Conservation (phyloP, 2,797 vertebrate species). For the Falco berigora region DNA sequence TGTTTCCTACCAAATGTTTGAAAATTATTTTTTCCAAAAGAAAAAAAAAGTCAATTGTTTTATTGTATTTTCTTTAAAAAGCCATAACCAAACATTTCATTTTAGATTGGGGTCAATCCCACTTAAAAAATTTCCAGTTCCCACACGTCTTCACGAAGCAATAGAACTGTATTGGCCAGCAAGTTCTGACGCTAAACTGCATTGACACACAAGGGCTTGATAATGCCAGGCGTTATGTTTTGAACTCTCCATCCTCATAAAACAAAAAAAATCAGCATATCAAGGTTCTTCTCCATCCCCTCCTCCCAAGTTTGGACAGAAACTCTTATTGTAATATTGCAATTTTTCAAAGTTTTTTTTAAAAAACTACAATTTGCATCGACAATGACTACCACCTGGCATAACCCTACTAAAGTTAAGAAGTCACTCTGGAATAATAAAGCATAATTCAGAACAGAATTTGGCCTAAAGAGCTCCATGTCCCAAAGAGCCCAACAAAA, state of each 20-base stretch:
- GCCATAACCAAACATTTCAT: not conserved
- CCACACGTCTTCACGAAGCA: not conserved
- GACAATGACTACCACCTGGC: not conserved
- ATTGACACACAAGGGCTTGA: not conserved
- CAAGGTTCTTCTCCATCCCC: not conserved
- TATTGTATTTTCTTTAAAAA: conserved; percentile 20
- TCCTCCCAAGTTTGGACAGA: not conserved
- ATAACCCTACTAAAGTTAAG: not conserved
- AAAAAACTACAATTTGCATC: not conserved
- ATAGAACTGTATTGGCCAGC: not conserved
- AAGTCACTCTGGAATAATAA: not conserved
- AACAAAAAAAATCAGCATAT: not conserved
- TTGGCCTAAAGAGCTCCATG: not conserved
- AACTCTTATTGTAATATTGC: not conserved
- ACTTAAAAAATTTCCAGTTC: conserved; percentile 12
- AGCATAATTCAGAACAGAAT: conserved; percentile 14
- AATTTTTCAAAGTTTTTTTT: not conserved
- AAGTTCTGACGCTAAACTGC: not conserved
- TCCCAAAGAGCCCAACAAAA: conserved; percentile 20
- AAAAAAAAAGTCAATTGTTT: not conserved
- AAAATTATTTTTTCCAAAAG: not conserved
- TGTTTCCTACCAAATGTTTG: conserved; percentile 8
- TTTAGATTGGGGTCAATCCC: not conserved
- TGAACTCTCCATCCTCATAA: not conserved
- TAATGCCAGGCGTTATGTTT: not conserved